phyloP scores from a whole-genome alignment of 2,113 vertebrate genomes.

The Pedetes capensis region DNA sequence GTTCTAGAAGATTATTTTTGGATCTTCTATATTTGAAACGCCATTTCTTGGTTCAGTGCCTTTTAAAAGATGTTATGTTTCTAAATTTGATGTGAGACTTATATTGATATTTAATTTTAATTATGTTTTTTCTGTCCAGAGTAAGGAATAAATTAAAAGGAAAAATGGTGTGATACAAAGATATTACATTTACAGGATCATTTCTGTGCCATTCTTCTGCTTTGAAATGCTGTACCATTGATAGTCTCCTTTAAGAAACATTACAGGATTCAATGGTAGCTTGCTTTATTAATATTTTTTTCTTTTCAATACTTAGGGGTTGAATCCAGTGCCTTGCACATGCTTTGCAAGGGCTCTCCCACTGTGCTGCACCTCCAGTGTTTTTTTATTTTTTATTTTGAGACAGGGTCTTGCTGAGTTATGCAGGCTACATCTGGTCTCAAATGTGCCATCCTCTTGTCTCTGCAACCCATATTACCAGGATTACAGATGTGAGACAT shows the following conservation, averaged over 20 bases:
- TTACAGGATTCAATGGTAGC: background rate
- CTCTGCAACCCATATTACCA: too few relatives aligned
- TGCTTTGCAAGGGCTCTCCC: too few relatives aligned
- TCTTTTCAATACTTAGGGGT: too few relatives aligned
- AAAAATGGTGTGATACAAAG: background rate
- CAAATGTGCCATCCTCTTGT: too few relatives aligned
- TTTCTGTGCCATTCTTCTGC: background rate
- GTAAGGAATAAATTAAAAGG: background rate
- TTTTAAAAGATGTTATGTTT: conserved; percentile 9
- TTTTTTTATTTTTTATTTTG: too few relatives aligned
- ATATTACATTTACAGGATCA: background rate
- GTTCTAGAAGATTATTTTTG: background rate
- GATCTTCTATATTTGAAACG: conserved; percentile 5
- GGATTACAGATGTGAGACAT: too few relatives aligned
- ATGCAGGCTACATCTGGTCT: too few relatives aligned
- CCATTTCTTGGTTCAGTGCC: background rate
- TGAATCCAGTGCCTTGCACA: too few relatives aligned
- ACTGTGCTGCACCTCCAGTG: too few relatives aligned
- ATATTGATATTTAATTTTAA: background rate
- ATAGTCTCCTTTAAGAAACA: background rate
- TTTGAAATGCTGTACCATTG: background rate
- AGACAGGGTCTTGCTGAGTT: too few relatives aligned
- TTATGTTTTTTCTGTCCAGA: background rate
- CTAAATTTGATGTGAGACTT: background rate
- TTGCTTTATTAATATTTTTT: background rate